Conservation (phyloP, 2,797 vertebrate species). For the Chaetophractus vellerosus region DNA sequence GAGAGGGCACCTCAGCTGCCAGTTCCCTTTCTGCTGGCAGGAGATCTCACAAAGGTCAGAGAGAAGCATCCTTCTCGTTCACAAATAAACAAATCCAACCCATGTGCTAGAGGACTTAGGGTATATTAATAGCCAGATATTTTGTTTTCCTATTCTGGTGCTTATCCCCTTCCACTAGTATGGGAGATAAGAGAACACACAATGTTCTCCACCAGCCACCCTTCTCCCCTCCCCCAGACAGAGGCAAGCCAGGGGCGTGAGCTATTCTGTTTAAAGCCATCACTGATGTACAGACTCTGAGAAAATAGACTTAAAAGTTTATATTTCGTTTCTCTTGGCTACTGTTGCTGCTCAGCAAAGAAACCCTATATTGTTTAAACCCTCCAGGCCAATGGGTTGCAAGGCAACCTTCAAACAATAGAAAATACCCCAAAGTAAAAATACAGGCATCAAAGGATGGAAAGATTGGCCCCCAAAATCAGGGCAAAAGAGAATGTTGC, state of each 20-base stretch:
- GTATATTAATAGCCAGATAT: conserved; percentile 92
- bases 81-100: conserved; percentile 89
- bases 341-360: conserved; percentile 84
- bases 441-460: conserved; percentile 76
- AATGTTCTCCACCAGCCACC: conserved; percentile 86
- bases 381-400: conserved; percentile 81
- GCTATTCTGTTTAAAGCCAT: conserved; percentile 85
- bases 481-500: not conserved
- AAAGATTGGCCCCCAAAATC: conserved; percentile 5
- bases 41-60: conserved; percentile 84
- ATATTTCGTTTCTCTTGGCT: conserved; percentile 88
- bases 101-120: conserved; percentile 85
- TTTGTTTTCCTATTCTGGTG: conserved; percentile 90
- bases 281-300: conserved; percentile 79
- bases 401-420: conserved; percentile 86
- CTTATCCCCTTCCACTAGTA: conserved; percentile 87
- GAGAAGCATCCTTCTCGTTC: conserved; percentile 88
- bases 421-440: conserved; percentile 87
- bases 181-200: conserved; percentile 90
- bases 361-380: conserved; percentile 85
- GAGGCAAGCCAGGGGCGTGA: conserved; percentile 82
- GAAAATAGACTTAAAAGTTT: conserved; percentile 87
- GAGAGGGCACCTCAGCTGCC: not conserved
- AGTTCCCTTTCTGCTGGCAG: conserved; percentile 83
- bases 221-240: conserved; percentile 80